A percentile compares a stretch with the other conserved stretches of the same genome.
Evolutionary conservation across 2,797 vertebrate species (phyloP).

Genomic region (Betta splendens): DNA sequence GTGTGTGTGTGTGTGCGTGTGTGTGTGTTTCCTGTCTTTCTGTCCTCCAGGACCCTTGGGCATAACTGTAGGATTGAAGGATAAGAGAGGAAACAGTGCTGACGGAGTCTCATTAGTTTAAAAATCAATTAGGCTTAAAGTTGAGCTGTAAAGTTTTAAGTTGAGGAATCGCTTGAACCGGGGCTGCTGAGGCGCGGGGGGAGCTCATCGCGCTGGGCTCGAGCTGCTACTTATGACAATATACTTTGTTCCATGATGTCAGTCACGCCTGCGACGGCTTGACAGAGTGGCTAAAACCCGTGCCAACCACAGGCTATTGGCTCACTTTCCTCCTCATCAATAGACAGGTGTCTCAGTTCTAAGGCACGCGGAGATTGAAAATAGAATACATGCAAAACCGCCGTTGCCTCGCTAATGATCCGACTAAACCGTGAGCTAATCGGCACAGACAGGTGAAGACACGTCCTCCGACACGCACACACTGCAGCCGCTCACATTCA

Average conservation of each 20-base stretch:
- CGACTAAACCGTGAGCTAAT: constrained; percentile 74
- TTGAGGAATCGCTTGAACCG: constrained; percentile 40
- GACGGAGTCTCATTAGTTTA: constrained; percentile 45
- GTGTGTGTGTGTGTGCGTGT: constrained; percentile 48
- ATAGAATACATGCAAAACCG: constrained; percentile 72
- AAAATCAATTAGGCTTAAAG: constrained; percentile 57
- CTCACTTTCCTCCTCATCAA: constrained; percentile 67
- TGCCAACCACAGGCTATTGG: constrained; percentile 60
- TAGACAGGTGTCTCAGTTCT: constrained; percentile 71
- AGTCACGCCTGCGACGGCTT: constrained; percentile 52
- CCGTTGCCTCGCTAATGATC: constrained; percentile 76
- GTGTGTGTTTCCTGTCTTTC: constrained; percentile 91
- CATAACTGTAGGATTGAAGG: constrained; percentile 35
- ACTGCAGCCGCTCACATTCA: constrained; percentile 58
- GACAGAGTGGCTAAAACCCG: constrained; percentile 53
- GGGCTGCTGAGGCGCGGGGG: constrained; percentile 26
- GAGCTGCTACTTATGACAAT: constrained; percentile 42
- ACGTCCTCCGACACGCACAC: constrained; percentile 58
- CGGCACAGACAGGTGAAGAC: constrained; percentile 74
- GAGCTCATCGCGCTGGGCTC: constrained; percentile 22
- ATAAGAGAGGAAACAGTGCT: constrained; percentile 31
- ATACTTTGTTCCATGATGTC: constrained; percentile 52
- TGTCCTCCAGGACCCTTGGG: constrained; percentile 68
- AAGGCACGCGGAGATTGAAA: constrained; percentile 67
- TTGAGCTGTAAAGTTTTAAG: constrained; percentile 41